Percentiles rank a stretch among this genome's conserved stretches.
Evolutionary conservation across 2,113 vertebrate genomes (phyloP).

Genomic region (Ciconia maguari): DNA sequence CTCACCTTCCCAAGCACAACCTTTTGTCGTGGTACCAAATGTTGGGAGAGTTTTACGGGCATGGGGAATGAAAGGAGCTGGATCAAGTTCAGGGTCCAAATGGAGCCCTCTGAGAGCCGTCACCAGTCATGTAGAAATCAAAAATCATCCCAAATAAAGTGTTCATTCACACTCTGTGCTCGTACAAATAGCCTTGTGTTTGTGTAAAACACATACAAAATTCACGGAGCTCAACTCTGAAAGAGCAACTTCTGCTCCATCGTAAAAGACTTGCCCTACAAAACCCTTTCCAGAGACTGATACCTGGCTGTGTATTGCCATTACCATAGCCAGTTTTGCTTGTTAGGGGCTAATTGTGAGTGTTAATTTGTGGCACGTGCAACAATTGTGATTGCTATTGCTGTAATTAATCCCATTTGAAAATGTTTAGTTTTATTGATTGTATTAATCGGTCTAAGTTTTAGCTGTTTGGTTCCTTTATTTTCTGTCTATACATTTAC

Average conservation of each 20-base stretch:
- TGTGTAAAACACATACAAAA: not conserved
- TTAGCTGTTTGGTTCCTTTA: not conserved
- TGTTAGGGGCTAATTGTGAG: not conserved
- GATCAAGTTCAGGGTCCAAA: not conserved
- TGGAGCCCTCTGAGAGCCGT: not conserved
- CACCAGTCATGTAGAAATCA: not conserved
- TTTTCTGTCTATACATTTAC: not conserved
- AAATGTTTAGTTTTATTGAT: not conserved
- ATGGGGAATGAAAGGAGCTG: not conserved
- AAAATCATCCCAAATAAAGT: not conserved
- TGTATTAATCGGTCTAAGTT: not conserved
- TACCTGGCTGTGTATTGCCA: not conserved
- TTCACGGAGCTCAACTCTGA: not conserved
- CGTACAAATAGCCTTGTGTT: not conserved
- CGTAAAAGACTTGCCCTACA: not conserved
- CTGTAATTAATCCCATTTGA: slow-evolving; percentile 10
- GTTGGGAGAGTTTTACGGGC: not conserved
- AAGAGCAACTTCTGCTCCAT: not conserved
- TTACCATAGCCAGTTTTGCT: not conserved
- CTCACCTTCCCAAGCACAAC: not conserved
- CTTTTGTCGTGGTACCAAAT: not conserved
- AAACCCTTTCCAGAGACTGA: not conserved
- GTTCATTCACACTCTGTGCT: not conserved
- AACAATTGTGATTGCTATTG: not conserved
- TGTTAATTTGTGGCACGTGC: not conserved